phyloP scores from a whole-genome alignment of 2,113 vertebrate genomes.

The Phasianus colchicus region DNA sequence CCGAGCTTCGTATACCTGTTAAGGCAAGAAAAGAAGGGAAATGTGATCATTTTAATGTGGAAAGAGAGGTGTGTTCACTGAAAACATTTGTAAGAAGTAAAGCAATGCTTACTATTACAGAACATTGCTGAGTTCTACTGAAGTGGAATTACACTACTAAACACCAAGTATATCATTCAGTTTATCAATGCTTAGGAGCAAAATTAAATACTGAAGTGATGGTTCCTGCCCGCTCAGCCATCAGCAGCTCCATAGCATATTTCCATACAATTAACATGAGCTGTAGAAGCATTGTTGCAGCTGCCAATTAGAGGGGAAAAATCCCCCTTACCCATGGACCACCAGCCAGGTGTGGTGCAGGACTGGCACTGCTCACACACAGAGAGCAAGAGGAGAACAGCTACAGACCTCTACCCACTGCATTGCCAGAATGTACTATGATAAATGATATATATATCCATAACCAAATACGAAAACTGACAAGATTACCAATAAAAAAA shows the following conservation, averaged over 20 bases:
- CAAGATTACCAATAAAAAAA: not conserved
- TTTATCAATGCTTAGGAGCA: not conserved
- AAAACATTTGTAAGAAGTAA: not conserved
- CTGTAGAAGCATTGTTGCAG: not conserved
- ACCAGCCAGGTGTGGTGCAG: not conserved
- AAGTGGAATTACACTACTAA: not conserved
- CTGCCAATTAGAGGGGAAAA: not conserved
- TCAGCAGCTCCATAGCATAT: not conserved
- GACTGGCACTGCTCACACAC: not conserved
- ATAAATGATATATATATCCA: not conserved
- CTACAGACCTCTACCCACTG: not conserved
- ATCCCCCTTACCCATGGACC: not conserved
- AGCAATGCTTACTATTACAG: not conserved
- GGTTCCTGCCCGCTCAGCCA: not conserved
- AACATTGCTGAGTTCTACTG: not conserved
- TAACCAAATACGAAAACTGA: not conserved
- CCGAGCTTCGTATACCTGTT: conserved; percentile 95
- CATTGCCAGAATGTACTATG: not conserved
- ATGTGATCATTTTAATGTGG: not conserved
- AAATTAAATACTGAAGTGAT: not conserved
- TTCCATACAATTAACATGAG: not conserved
- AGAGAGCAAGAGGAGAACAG: not conserved
- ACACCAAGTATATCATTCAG: not conserved
- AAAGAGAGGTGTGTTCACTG: not conserved
- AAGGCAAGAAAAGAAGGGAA: conserved; percentile 38